Base-by-base conservation (phyloP, 1,140 invertebrate species). In the Scaptodrosophila lebanonensis region DNA sequence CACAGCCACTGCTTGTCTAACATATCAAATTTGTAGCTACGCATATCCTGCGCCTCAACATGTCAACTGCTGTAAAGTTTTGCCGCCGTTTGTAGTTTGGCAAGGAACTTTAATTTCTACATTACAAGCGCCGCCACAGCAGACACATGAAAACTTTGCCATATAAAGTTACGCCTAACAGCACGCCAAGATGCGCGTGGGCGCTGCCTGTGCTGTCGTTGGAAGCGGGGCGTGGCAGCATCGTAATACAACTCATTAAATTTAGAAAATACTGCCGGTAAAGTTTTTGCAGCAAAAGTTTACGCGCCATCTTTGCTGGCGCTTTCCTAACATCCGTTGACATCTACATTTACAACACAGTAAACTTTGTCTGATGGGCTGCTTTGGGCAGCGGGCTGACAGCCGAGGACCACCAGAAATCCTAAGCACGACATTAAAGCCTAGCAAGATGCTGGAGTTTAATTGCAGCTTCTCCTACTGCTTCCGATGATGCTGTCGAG, bases 201-300 rank as follows among this genome's bases (percentile, higher is more conserved):
- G 36, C 29, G 43, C 20, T 40, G 30, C 7, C 39, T 3, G 12
- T 11, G 12, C 12, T 3, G 22, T 12, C n/a, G n/a, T 11, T 12
- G 12, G 12, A 2, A 11, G 11, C n/a, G 29, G 17, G 30, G 17
- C 0, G 3, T 11, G 13, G 39, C 13, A 13, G 45, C 43, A 9
- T 27, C 61, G 66, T 79, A 79, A 82, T 79, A 79, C 75, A 82
- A 82, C 69, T 82, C 75, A 82, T 82, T 82, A 82, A 82, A 82
- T 82, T 82, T 70, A 75, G 75, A 82, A 79, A 82, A 82, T 75
- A 66, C 65, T 79, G 64, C 68, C 64, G 58, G 59, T 54, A 53
- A 73, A 66, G 60, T 35, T 75, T 73, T 50, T 36, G 33, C 43
- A 29, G 35, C 16, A 44, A 29, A 13, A 35, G 22, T 25, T 25